Evolutionary conservation across 2,113 vertebrate genomes (phyloP).

Genomic region (Oxyura jamaicensis): DNA sequence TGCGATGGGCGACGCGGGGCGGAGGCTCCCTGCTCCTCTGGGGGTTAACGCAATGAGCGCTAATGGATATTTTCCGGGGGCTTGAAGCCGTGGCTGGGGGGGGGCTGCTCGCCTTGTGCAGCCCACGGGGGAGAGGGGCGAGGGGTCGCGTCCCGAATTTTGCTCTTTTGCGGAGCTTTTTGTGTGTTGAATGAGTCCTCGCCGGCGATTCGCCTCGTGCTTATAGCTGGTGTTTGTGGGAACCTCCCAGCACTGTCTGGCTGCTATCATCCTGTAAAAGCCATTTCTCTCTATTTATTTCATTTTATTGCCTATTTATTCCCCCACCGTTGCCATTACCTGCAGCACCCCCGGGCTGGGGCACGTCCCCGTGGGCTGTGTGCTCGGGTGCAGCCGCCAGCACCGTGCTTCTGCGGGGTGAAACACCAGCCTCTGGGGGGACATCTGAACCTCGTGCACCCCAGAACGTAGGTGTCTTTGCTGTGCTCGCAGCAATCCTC

Average conservation of each 20-base stretch:
- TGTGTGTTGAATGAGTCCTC: background rate
- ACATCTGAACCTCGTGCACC: background rate
- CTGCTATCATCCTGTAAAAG: background rate
- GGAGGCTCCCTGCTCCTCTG: fast-evolving
- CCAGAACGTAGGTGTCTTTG: background rate
- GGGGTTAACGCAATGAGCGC: background rate
- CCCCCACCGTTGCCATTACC: background rate
- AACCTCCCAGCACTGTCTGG: conserved; percentile 16
- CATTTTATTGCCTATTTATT: background rate
- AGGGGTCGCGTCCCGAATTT: fast-evolving
- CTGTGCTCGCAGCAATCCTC: background rate
- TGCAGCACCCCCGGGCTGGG: background rate
- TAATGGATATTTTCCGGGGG: background rate
- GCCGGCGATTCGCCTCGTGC: background rate
- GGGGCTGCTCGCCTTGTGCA: background rate
- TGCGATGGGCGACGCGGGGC: background rate
- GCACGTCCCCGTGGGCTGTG: fast-evolving
- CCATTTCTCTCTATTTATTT: background rate
- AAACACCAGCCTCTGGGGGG: background rate
- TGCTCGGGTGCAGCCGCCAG: fast-evolving
- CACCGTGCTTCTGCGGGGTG: background rate
- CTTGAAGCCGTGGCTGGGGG: background rate
- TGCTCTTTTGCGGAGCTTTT: background rate
- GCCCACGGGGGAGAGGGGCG: background rate
- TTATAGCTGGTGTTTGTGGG: background rate